Evolutionary conservation across 2,797 vertebrate genomes (phyloP).

Genomic region (Toxotes lorentzi): DNA sequence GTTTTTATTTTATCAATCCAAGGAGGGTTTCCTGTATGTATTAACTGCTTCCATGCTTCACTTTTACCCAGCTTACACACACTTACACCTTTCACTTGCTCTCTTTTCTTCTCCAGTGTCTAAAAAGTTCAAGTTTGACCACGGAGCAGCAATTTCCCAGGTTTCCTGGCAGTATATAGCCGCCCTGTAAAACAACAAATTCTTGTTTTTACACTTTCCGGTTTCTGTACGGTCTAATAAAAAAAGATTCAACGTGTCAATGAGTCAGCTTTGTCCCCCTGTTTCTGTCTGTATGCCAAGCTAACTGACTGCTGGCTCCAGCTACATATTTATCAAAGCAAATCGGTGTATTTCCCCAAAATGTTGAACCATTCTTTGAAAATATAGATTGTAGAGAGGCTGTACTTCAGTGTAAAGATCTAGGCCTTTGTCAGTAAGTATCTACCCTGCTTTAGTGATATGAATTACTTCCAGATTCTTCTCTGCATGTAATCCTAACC

Average conservation of each 20-base stretch:
- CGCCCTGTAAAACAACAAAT: too few species aligned
- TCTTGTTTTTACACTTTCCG: not conserved
- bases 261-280: not conserved
- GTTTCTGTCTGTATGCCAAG: not conserved
- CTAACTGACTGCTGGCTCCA: not conserved
- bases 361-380: not conserved
- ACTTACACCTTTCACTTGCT: not conserved
- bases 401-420: not conserved
- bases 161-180: not conserved
- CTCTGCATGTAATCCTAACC: not conserved
- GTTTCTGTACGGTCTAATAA: not conserved
- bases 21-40: not conserved
- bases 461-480: not conserved
- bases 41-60: not conserved
- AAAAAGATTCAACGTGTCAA: not conserved
- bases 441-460: not conserved
- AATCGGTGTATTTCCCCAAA: not conserved
- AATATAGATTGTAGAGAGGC: not conserved
- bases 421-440: not conserved
- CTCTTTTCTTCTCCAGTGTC: too few species aligned
- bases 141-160: not conserved
- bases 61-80: not conserved
- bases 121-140: not conserved
- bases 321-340: not conserved
- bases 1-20: slow-evolving; percentile 13